Evolutionary conservation across 2,113 vertebrate genomes (phyloP), one percentile per base, ranked within the genome.

Genomic region (Sylvia atricapilla): DNA sequence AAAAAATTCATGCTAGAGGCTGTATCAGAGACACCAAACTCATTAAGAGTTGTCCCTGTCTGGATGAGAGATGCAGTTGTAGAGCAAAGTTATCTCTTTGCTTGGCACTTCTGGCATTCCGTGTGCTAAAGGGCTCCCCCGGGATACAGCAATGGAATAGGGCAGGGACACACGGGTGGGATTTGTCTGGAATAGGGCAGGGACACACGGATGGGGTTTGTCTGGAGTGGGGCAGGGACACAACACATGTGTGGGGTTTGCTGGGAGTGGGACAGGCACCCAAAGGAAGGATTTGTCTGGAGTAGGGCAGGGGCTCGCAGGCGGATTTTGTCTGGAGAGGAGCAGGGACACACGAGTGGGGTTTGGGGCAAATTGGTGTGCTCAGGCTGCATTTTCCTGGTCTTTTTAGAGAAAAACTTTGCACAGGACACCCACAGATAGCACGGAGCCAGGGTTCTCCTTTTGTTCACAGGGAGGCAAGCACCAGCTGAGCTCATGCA

Each of bases 401-500:
- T 39, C 35, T 31, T 62, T 83, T 64, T 15, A 41, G 39, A 39
- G 50, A 28, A 59, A 53, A 63, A 10, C 52, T 15, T 70, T 0
- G 0, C 62, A 31, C 2, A 4, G 62, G 47, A 55, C 52, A 53
- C 22, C 31, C 15, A 1, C 31, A 41, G 47, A 4, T 43, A 75
- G 3, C 66, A 6, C 19, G 25, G 19, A 28, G 9, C 18, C 59
- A 15, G 39, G 49, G 49, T 5, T 25, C 70, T 66, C 37, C 33
- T 35, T 21, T 35, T 18, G 56, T 15, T 79, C 1, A 0, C 53
- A 59, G 53, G 15, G 19, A 77, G n/a, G 18, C 0, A 1, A 69
- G 37, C 2, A 1, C 56, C 0, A 0, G 46, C 56, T 43, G 60
- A 78, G 66, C 4, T n/a, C 6, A 27, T 0, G 1, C 44, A 31